A percentile compares a stretch with the other conserved stretches of the same genome.
Evolutionary conservation across 2,888 invertebrate genomes (phyloP).

Genomic region (Hyles lineata): DNA sequence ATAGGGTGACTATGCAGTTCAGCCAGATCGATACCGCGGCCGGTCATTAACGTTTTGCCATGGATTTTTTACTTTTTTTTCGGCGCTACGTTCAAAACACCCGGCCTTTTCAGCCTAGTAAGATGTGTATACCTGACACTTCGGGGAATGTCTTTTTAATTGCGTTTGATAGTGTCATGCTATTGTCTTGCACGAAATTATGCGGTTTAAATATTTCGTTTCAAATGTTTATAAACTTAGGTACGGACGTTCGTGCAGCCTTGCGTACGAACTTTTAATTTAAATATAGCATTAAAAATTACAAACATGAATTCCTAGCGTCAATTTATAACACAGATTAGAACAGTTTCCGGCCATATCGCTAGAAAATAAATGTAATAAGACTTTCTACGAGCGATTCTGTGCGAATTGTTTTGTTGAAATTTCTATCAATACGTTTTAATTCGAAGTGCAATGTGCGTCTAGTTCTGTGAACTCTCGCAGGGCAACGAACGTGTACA

Average conservation of each 20-base stretch:
- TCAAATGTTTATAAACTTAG: too few relatives aligned
- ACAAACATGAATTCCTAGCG: too few relatives aligned
- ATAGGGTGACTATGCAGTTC: slow-evolving; percentile 70
- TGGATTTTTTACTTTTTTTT: slow-evolving; percentile 32
- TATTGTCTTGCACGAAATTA: too few relatives aligned
- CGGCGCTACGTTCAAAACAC: neutral
- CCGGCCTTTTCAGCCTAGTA: neutral
- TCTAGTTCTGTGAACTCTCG: slow-evolving; percentile 20
- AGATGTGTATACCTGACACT: neutral
- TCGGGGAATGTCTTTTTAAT: too few relatives aligned
- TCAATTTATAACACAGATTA: too few relatives aligned
- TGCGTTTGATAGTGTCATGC: too few relatives aligned
- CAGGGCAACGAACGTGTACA: slow-evolving; percentile 8
- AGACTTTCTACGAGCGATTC: slow-evolving; percentile 7
- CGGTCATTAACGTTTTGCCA: slow-evolving; percentile 54
- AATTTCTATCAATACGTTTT: neutral
- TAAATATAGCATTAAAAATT: too few relatives aligned
- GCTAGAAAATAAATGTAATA: neutral
- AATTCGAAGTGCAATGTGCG: neutral
- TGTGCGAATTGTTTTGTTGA: neutral
- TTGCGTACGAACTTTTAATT: too few relatives aligned
- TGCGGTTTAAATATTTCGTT: too few relatives aligned
- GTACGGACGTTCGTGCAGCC: too few relatives aligned
- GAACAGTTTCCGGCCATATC: too few relatives aligned
- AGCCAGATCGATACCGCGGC: slow-evolving; percentile 58